Evolutionary conservation across 2,113 vertebrate species (phyloP).

Genomic region (Trinectes maculatus): DNA sequence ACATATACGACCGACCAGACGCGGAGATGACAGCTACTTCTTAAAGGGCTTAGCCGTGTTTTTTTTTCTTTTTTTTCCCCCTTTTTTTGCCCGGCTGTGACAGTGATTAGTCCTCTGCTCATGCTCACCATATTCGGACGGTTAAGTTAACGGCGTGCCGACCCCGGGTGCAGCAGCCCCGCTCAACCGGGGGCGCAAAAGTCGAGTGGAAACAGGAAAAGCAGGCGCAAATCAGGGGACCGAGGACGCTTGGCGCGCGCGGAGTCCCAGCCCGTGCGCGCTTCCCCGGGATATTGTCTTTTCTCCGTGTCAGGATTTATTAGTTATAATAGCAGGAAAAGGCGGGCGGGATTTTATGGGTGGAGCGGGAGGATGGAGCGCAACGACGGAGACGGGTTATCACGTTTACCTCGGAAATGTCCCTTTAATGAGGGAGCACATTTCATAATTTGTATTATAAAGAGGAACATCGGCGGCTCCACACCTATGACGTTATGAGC

Average conservation of each 20-base stretch:
- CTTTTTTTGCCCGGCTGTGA: not conserved
- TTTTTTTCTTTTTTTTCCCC: no score
- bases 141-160: constrained; percentile 1
- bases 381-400: constrained; percentile 5
- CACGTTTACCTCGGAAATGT: constrained; percentile 30
- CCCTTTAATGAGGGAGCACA: constrained; percentile 35
- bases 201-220: constrained; percentile 40
- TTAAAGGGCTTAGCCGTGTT: not conserved
- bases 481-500: constrained; percentile 7
- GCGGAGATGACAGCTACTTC: not conserved
- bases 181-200: constrained; percentile 7
- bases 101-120: constrained; percentile 18
- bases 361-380: constrained; percentile 7
- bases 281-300: constrained; percentile 25
- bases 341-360: constrained; percentile 6
- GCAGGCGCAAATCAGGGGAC: constrained; percentile 2
- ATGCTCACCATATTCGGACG: not conserved
- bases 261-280: not conserved
- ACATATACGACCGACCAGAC: not conserved
- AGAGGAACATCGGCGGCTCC: constrained; percentile 11
- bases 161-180: not conserved
- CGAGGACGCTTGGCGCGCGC: not conserved
- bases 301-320: constrained; percentile 36
- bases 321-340: constrained; percentile 32
- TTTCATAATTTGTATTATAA: constrained; percentile 48